phyloP scores from a whole-genome alignment of 2,888 invertebrate genomes.

The Loripinus fragilis region DNA sequence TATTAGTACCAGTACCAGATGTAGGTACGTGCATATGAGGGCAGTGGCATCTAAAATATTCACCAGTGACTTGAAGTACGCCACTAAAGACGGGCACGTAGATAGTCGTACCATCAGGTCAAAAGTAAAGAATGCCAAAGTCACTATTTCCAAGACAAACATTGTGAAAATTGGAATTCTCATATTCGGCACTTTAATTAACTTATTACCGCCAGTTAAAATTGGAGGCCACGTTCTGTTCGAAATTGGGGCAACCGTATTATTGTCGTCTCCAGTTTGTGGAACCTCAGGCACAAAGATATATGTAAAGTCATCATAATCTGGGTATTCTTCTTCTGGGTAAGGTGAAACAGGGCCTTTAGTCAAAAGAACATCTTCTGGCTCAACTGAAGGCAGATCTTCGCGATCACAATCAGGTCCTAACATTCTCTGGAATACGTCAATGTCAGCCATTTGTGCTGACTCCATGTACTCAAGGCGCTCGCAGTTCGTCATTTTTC shows the following conservation, averaged over 20 bases:
- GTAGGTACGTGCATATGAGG: slow-evolving; percentile 30
- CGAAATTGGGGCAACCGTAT: not conserved
- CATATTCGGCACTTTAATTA: slow-evolving; percentile 43
- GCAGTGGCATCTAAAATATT: slow-evolving; percentile 48
- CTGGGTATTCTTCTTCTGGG: too few species aligned
- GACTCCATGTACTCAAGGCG: slow-evolving; percentile 47
- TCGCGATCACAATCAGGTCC: not conserved
- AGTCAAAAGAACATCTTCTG: not conserved
- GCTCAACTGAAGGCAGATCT: not conserved
- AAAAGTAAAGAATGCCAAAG: slow-evolving; percentile 37
- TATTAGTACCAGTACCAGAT: slow-evolving; percentile 30
- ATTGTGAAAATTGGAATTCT: slow-evolving; percentile 29
- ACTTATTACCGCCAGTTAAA: not conserved
- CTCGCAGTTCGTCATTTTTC: slow-evolving; percentile 55
- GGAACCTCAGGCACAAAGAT: not conserved
- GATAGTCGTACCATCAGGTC: slow-evolving; percentile 35
- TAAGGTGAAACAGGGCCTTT: not conserved
- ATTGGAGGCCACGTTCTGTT: not conserved
- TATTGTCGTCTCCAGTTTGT: not conserved
- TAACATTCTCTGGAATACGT: not conserved
- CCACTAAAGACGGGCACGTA: slow-evolving; percentile 36
- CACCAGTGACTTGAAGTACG: slow-evolving; percentile 43
- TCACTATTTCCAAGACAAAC: slow-evolving; percentile 33
- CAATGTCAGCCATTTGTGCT: slow-evolving; percentile 40
- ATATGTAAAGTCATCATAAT: not conserved